Evolutionary conservation across 2,113 vertebrate genomes (phyloP).

Genomic region (Cephalopholis sonnerati): DNA sequence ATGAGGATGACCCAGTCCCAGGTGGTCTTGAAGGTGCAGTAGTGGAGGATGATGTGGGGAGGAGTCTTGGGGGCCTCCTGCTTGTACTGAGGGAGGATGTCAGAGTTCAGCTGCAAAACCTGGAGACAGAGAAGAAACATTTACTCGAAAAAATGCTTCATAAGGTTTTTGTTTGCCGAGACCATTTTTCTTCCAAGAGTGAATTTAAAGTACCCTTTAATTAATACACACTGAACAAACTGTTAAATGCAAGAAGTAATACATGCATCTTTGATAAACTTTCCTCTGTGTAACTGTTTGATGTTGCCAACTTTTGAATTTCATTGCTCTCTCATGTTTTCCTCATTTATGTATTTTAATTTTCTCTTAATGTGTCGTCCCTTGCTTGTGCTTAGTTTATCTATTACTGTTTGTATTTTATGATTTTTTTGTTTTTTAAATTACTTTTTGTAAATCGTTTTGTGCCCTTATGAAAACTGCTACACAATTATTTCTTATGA

Average conservation of each 20-base stretch:
- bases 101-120: constrained; percentile 96
- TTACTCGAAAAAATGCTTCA: not conserved
- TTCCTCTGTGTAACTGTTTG: no score
- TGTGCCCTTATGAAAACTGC: not conserved
- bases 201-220: not conserved
- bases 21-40: constrained; percentile 98
- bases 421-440: not conserved
- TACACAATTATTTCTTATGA: not conserved
- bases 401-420: not conserved
- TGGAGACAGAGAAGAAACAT: constrained; percentile 58
- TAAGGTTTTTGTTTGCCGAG: no score
- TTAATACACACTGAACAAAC: not conserved
- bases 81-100: constrained; percentile 98
- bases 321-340: not conserved
- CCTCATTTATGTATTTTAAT: not conserved
- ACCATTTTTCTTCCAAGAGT: not conserved
- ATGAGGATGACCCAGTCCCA: constrained; percentile 99
- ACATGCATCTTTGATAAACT: no score
- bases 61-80: constrained; percentile 99
- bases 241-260: no score
- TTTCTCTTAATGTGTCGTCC: not conserved
- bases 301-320: not conserved
- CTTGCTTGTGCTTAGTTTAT: not conserved
- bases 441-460: not conserved
- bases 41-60: constrained; percentile 97